These are phyloP conservation scores for Drosophila lacteicornis DNA, from an alignment of 1,140 invertebrate genomes.

Conservation along the genomic window DNA sequence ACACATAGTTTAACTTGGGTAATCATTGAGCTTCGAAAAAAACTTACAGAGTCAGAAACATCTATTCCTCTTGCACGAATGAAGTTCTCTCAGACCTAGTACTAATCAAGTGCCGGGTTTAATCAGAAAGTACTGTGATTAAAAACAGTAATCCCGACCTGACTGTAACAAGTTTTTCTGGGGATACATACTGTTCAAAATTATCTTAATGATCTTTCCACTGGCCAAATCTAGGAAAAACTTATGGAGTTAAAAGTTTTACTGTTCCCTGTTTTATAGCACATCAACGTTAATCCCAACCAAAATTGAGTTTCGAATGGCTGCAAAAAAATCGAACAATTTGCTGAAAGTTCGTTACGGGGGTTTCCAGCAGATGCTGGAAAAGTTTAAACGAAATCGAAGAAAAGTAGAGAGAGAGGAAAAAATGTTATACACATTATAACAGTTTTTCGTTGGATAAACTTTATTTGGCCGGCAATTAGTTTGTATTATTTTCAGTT, in stretches of 20 bases:
- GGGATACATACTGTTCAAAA: neutral
- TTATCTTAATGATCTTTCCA: constrained; percentile 9
- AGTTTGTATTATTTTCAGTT: constrained; percentile 69
- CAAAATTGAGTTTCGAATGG: constrained; percentile 70
- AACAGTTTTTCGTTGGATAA: constrained; percentile 54
- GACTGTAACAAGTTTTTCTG: neutral
- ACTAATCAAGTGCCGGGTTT: too few species aligned
- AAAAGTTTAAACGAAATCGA: constrained; percentile 48
- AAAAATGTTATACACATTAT: constrained; percentile 58
- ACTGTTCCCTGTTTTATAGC: constrained; percentile 58
- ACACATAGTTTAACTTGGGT: neutral
- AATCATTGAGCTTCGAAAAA: neutral
- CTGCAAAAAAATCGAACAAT: constrained; percentile 56
- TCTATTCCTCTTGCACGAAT: too few species aligned
- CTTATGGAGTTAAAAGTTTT: constrained; percentile 47
- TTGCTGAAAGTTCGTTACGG: constrained; percentile 39
- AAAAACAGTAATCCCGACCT: neutral
- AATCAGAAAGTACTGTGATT: neutral
- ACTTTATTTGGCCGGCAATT: constrained; percentile 73
- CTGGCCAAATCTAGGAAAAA: constrained; percentile 40
- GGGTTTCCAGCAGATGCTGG: constrained; percentile 10
- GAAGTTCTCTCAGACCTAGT: too few species aligned
- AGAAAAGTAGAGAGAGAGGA: constrained; percentile 20
- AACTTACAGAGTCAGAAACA: too few species aligned
- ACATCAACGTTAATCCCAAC: constrained; percentile 74